A percentile compares a stretch with the other conserved stretches of the same genome.
Evolutionary conservation across 1,140 invertebrate genomes (phyloP).

Genomic region (Lanistes nyassanus): DNA sequence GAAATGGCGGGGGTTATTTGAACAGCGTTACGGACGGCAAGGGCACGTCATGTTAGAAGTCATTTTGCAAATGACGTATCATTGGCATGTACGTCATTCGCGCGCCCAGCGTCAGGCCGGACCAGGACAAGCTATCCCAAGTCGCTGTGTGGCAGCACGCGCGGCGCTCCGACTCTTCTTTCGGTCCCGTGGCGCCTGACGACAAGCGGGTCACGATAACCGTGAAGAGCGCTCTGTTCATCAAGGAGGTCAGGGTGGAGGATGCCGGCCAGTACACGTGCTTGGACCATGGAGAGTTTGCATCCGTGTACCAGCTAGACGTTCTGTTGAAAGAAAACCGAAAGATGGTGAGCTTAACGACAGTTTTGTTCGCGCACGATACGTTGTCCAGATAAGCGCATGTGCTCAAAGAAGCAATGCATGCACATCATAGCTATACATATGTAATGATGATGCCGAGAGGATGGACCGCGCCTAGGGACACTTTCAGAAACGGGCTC

Average conservation of each 20-base stretch:
- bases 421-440: no score
- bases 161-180: constrained; percentile 25
- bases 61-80: not conserved
- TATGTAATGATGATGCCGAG: no score
- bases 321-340: constrained; percentile 42
- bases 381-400: no score
- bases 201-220: constrained; percentile 29
- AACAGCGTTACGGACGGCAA: not conserved
- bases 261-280: constrained; percentile 49
- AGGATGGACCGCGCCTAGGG: no score
- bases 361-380: no score
- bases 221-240: constrained; percentile 35
- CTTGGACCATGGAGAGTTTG: constrained; percentile 28
- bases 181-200: not conserved
- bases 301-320: constrained; percentile 50
- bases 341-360: constrained; percentile 10
- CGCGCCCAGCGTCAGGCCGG: constrained; percentile 40
- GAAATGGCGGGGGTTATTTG: not conserved
- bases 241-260: constrained; percentile 40
- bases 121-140: constrained; percentile 31
- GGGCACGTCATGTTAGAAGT: not conserved
- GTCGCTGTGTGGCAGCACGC: constrained; percentile 38
- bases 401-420: no score
- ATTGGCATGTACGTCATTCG: not conserved
- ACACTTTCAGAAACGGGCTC: no score